A percentile compares a stretch with the other conserved stretches of the same genome.
Conservation (phyloP, 2,888 invertebrate genomes). For the Ennomos fuscantarius region DNA sequence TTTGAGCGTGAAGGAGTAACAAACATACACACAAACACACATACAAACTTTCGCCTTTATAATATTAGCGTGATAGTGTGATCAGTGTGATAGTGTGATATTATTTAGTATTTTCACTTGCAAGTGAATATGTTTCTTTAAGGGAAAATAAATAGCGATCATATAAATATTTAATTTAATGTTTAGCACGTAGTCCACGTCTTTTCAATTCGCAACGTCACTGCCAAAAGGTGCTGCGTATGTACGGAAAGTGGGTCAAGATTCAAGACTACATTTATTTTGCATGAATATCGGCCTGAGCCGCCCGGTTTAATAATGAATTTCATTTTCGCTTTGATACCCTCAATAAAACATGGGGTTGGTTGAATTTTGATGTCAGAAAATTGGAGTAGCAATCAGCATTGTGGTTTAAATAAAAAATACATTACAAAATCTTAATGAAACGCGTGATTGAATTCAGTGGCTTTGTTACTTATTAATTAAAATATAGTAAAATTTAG, state of each 20-base stretch:
- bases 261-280: conserved; percentile 41
- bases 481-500: no score
- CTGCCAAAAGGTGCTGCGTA: conserved; percentile 33
- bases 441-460: no score
- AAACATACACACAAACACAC: no score
- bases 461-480: no score
- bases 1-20: no score
- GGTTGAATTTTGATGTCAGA: conserved; percentile 14
- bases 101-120: no score
- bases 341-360: conserved; percentile 38
- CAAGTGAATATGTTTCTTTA: no score
- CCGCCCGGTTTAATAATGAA: conserved; percentile 46
- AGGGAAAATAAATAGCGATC: no score
- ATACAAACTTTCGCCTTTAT: no score
- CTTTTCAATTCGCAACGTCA: conserved; percentile 24
- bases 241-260: conserved; percentile 40
- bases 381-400: conserved; percentile 7
- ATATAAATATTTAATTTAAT: no score
- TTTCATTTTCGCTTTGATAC: conserved; percentile 44
- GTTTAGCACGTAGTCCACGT: conserved; percentile 3
- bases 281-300: conserved; percentile 40
- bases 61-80: no score
- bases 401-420: background rate
- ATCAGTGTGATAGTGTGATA: no score
- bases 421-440: background rate